phyloP scores from a whole-genome alignment of 2,113 vertebrate species.

The Pteronura brasiliensis region DNA sequence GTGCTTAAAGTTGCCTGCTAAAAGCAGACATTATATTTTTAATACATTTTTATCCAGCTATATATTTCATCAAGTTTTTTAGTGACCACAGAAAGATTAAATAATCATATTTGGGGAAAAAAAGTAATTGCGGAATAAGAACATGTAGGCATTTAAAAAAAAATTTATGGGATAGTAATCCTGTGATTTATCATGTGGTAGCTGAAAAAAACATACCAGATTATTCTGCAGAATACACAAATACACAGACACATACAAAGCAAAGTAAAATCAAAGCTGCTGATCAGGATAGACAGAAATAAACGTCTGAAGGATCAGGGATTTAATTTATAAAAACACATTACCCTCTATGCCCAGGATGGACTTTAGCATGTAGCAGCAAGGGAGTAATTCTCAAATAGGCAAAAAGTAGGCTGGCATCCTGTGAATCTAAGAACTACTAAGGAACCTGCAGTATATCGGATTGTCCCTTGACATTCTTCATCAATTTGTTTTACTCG shows the following conservation, averaged over 20 bases:
- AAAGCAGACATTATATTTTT: neutral
- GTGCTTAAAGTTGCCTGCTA: neutral
- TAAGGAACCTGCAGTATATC: neutral
- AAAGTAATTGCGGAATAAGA: neutral
- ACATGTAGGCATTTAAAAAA: neutral
- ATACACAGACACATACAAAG: neutral
- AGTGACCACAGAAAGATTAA: neutral
- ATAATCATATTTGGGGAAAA: neutral
- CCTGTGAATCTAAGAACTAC: neutral
- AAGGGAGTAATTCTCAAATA: neutral
- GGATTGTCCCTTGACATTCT: neutral
- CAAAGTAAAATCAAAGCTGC: slow-evolving; percentile 9
- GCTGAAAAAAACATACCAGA: neutral
- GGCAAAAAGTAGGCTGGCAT: neutral
- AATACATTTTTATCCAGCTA: neutral
- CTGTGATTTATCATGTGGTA: neutral
- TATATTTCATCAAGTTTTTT: neutral
- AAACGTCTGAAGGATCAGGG: neutral
- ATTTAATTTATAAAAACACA: neutral
- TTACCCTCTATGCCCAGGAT: neutral
- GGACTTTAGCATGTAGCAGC: neutral
- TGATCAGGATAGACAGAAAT: neutral
- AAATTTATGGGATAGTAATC: slow-evolving; percentile 8
- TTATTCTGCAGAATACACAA: neutral
- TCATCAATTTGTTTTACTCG: neutral